These are phyloP conservation scores for Epirrita christyi DNA, from an alignment of 2,888 invertebrate genomes.

Conservation along the genomic window DNA sequence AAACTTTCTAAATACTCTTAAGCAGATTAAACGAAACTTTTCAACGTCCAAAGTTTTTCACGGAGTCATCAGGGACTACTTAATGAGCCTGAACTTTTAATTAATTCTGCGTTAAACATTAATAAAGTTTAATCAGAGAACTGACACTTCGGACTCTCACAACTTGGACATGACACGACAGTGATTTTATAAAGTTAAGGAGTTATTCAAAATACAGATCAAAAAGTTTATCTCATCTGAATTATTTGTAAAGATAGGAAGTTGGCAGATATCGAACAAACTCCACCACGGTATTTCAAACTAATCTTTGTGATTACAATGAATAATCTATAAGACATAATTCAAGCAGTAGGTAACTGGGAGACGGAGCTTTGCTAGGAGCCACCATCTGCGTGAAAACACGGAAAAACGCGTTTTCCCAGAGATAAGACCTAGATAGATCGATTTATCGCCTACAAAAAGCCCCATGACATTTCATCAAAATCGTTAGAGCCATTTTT, in stretches of 20 bases:
- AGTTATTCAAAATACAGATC: background rate
- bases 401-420: no score
- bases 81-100: constrained; percentile 74
- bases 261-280: background rate
- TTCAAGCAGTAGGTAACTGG: no score
- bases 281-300: background rate
- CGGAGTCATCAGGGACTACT: constrained; percentile 49
- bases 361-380: no score
- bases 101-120: constrained; percentile 67
- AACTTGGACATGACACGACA: constrained; percentile 7
- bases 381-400: no score
- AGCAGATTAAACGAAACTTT: constrained; percentile 21
- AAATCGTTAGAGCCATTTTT: no score
- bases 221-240: background rate
- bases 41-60: constrained; percentile 2
- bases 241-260: background rate
- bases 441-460: no score
- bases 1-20: constrained; percentile 16
- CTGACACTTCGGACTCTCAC: constrained; percentile 44
- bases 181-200: constrained; percentile 9
- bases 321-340: no score
- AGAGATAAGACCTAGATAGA: no score
- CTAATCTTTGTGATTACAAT: no score
- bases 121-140: constrained; percentile 58
- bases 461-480: no score